Percentiles rank a stretch among this genome's conserved stretches.
Evolutionary conservation across 23 tunicate species (phyloP).

Genomic region (Ciona savignyi): DNA sequence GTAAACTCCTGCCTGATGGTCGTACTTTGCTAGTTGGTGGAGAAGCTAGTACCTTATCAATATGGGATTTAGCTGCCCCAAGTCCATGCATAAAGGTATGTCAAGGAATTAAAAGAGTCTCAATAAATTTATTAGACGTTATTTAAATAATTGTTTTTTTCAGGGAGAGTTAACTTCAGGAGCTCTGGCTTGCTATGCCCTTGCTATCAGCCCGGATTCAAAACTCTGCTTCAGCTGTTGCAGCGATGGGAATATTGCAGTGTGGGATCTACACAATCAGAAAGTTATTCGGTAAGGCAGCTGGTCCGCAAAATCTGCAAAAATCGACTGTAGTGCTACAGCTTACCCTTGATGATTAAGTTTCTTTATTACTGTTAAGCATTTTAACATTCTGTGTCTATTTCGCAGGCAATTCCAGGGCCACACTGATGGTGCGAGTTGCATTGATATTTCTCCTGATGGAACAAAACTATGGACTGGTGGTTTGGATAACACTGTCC

Average conservation of each 20-base stretch:
- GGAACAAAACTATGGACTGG: constrained; percentile 98
- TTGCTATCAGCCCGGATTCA: constrained; percentile 71
- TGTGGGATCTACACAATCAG: constrained; percentile 77
- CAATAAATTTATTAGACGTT: too few species aligned
- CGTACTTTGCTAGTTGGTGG: constrained; percentile 93
- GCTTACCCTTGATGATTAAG: too few species aligned
- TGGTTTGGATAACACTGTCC: constrained; percentile 92
- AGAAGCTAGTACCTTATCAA: constrained; percentile 75
- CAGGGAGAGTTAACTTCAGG: constrained; percentile 50
- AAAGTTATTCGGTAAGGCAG: constrained; percentile 61
- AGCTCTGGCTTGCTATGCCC: constrained; percentile 67
- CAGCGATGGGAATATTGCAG: constrained; percentile 76
- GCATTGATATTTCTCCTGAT: constrained; percentile 91
- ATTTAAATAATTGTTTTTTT: constrained; percentile 13
- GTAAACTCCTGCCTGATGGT: constrained; percentile 83
- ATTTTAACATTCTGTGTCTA: too few species aligned
- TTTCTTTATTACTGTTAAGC: background rate
- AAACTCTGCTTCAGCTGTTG: constrained; percentile 80
- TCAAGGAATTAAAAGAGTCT: too few species aligned
- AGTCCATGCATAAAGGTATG: constrained; percentile 42
- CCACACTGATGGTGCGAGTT: constrained; percentile 96
- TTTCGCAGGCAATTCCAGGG: constrained; percentile 77
- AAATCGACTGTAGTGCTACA: too few species aligned
- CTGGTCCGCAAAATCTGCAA: too few species aligned
- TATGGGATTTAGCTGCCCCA: constrained; percentile 81